phyloP scores from a whole-genome alignment of 2,797 vertebrate genomes.

The Xerus rutilus region DNA sequence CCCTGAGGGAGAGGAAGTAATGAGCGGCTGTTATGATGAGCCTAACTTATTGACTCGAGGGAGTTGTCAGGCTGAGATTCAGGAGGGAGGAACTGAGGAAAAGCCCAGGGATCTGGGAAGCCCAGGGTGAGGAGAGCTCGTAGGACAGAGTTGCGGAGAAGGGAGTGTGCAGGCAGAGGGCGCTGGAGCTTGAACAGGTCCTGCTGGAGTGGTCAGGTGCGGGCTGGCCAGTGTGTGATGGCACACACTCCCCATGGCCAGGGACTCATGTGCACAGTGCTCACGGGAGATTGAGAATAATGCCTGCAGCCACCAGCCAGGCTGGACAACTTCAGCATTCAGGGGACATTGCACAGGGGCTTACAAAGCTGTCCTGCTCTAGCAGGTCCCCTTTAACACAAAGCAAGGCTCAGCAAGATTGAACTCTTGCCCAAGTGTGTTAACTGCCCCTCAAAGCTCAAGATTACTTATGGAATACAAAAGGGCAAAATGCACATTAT shows the following conservation, averaged over 20 bases:
- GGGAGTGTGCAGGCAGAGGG: too few species aligned
- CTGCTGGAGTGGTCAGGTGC: background rate
- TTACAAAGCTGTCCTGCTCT: background rate
- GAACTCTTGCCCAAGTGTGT: background rate
- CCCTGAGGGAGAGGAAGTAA: background rate
- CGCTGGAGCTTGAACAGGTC: too few species aligned
- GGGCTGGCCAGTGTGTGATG: too few species aligned
- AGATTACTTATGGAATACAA: background rate
- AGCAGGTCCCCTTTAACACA: background rate
- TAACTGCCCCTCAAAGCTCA: background rate
- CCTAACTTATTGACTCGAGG: background rate
- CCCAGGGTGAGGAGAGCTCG: background rate
- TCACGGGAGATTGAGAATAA: background rate
- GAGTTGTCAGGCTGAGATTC: background rate
- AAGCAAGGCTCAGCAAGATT: background rate
- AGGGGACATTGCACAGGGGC: background rate
- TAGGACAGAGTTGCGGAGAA: background rate
- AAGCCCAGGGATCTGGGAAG: background rate
- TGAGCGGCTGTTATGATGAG: background rate
- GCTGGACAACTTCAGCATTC: background rate
- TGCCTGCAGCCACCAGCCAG: background rate
- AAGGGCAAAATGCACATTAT: background rate
- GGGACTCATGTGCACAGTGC: background rate
- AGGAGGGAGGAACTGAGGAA: background rate
- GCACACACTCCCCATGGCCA: background rate